phyloP scores from a whole-genome alignment of 2,797 vertebrate species.

The Poecilia picta region DNA sequence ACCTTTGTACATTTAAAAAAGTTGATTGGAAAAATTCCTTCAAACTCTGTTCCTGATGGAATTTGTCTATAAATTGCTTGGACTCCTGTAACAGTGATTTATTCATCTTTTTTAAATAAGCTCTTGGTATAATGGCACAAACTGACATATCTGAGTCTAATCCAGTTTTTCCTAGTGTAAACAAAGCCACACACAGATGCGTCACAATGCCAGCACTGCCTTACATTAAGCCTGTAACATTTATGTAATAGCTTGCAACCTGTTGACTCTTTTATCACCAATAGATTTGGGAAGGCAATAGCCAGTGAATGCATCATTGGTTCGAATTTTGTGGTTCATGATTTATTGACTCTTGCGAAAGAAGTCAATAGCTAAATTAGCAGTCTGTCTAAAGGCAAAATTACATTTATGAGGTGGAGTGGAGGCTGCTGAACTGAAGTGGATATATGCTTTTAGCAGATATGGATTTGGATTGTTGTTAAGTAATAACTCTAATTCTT shows the following conservation, averaged over 20 bases:
- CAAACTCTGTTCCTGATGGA: background rate
- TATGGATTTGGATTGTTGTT: conserved; percentile 17
- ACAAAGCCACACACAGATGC: background rate
- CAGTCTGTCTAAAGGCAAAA: conserved; percentile 71
- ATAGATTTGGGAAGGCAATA: conserved; percentile 64
- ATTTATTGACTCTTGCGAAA: conserved; percentile 70
- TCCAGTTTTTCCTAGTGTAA: background rate
- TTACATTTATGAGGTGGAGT: conserved; percentile 70
- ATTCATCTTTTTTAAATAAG: background rate
- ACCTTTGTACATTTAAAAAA: background rate
- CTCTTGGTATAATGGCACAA: too few relatives aligned
- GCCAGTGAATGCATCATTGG: conserved; percentile 58
- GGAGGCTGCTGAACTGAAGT: conserved; percentile 43
- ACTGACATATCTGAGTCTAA: background rate
- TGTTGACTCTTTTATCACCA: conserved; percentile 77
- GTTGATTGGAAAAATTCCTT: too few relatives aligned
- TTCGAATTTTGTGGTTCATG: conserved; percentile 51
- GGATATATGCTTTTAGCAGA: conserved; percentile 34
- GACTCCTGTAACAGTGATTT: background rate
- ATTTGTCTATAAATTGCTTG: background rate
- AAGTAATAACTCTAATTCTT: conserved; percentile 25
- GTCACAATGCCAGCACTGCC: background rate
- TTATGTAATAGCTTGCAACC: conserved; percentile 68
- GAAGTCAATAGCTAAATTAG: conserved; percentile 80
- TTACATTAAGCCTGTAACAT: conserved; percentile 35